Conservation (phyloP, 92 coral and sea anemone genomes). For the Epizoanthus ramosus region DNA sequence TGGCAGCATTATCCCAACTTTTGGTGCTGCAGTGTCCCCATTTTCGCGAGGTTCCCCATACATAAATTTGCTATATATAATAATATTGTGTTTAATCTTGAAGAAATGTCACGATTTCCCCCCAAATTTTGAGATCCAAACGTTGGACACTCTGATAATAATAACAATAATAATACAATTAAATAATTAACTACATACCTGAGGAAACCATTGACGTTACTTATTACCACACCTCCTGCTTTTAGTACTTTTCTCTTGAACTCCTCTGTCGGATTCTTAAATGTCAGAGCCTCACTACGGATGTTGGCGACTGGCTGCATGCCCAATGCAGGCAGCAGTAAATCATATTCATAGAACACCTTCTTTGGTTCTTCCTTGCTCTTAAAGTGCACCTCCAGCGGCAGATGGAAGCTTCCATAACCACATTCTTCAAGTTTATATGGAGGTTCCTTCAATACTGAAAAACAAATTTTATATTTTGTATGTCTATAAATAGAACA, state of each 20-base stretch:
- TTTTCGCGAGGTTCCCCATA: too few species aligned
- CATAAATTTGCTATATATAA: too few species aligned
- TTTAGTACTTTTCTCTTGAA: slow-evolving; percentile 85
- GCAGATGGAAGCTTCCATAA: slow-evolving; percentile 89
- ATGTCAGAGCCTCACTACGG: slow-evolving; percentile 93
- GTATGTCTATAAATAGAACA: background rate
- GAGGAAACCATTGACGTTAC: slow-evolving; percentile 56
- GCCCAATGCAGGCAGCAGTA: slow-evolving; percentile 85
- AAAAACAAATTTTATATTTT: background rate
- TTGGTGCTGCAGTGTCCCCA: too few species aligned
- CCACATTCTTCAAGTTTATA: slow-evolving; percentile 81
- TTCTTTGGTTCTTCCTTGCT: slow-evolving; percentile 95
- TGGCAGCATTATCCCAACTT: too few species aligned
- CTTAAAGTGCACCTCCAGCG: slow-evolving; percentile 92
- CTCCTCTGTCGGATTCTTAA: slow-evolving; percentile 93
- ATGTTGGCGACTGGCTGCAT: slow-evolving; percentile 81
- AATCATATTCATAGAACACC: slow-evolving; percentile 77
- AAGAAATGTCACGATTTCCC: too few species aligned
- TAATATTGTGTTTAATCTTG: too few species aligned
- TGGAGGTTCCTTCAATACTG: slow-evolving; percentile 90
- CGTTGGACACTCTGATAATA: too few species aligned
- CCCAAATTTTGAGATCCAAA: too few species aligned
- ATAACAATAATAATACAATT: too few species aligned
- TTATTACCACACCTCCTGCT: slow-evolving; percentile 82
- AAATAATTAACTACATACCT: slow-evolving; percentile 30